Evolutionary conservation across 2,797 vertebrate genomes (phyloP), one percentile per base, ranked within the genome.

Genomic region (Molossus alvarezi): DNA sequence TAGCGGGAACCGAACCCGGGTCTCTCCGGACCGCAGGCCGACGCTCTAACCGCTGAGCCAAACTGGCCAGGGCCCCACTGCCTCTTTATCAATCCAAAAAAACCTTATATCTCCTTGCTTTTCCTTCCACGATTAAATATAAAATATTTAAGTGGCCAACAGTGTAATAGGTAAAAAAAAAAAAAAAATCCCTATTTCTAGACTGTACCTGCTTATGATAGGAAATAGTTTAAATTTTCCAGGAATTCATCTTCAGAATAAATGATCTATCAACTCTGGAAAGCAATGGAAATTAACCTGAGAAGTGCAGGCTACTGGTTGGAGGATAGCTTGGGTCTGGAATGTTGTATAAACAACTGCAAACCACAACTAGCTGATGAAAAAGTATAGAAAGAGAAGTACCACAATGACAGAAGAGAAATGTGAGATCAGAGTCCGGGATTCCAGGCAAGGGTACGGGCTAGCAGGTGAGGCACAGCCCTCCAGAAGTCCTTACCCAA

Each of bases 41-140:
- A 33, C 33, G 33, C 33, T 33, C 33, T 33, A 33, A 33, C 33
- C 33, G 33, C 33, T 33, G 33, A 33, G 33, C 33, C 33, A 33
- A 33, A 33, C 33, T 33, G 33, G 33, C 33, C 33, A 33, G 33
- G 33, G 33, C 37, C 23, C 17, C 14, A 41, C 27, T 71, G 20
- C 10, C 25, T 69, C 27, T 91, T 23, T 65, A 27, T 15, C 7
- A 86, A 67, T 87, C 18, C 11, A 83, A n/a, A 67, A 81, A 93
- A 83, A 6, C 27, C n/a, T 29, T 84, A n/a, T 48, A 13, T 91
- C 8, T 89, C 23, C 37, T 91, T 93, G 12, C 57, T 84, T 93
- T 93, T 95, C 37, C 17, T 96, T 71, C 25, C 23, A 58, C 65
- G 96, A 76, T 81, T 89, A 87, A 72, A 89, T 75, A 37, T 69